Evolutionary conservation across 1,140 invertebrate genomes (phyloP).

Genomic region (Ctenoplectra terminalis): DNA sequence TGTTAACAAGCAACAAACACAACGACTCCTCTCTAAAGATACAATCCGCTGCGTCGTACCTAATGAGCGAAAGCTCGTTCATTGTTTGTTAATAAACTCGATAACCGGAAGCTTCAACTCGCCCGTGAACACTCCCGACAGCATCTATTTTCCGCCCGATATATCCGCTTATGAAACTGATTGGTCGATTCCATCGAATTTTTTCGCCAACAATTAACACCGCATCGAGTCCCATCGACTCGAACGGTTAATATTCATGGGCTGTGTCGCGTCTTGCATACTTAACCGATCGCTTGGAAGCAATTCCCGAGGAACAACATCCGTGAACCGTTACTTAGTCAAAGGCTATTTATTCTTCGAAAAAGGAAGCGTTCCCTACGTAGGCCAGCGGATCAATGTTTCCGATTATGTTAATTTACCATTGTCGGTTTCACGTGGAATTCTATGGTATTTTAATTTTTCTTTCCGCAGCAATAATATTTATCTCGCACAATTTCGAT

Average conservation of each 20-base stretch:
- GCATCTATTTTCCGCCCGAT: not conserved
- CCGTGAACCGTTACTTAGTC: slow-evolving; percentile 43
- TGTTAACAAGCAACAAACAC: not conserved
- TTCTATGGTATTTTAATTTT: no score
- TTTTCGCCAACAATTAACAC: slow-evolving; percentile 19
- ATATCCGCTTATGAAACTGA: not conserved
- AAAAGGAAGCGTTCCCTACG: not conserved
- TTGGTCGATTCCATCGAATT: not conserved
- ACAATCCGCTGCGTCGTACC: not conserved
- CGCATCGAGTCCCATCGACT: slow-evolving; percentile 1
- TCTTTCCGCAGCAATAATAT: no score
- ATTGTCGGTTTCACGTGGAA: no score
- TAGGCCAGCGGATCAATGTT: no score
- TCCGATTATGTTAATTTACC: no score
- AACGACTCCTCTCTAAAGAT: not conserved
- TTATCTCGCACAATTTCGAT: no score
- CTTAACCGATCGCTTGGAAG: slow-evolving; percentile 14
- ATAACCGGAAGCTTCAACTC: not conserved
- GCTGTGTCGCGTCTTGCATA: slow-evolving; percentile 11
- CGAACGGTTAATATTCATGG: slow-evolving; percentile 40
- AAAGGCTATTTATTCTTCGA: slow-evolving; percentile 19
- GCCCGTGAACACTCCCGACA: no score
- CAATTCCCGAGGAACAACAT: slow-evolving; percentile 18
- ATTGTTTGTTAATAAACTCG: not conserved
- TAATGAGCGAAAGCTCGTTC: not conserved